phyloP scores from a whole-genome alignment of 64 coral and sea anemone genomes.

The Pocillopora verrucosa region DNA sequence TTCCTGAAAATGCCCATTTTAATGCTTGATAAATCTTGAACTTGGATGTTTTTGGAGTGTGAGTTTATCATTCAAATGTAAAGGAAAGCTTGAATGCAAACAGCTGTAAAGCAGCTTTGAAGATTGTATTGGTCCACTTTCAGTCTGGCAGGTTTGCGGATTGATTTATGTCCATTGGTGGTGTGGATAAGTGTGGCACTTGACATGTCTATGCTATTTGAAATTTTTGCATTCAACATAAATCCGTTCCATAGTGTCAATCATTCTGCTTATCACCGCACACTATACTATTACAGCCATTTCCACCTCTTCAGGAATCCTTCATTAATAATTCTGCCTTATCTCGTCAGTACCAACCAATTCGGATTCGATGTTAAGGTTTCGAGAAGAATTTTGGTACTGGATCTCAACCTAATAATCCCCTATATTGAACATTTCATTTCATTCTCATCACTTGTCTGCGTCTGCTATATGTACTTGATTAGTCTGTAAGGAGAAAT shows the following conservation, averaged over 20 bases:
- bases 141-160: conserved; percentile 63
- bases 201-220: background rate
- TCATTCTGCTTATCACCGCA: no score
- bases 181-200: background rate
- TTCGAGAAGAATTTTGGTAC: no score
- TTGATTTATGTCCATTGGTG: background rate
- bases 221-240: background rate
- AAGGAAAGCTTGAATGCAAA: conserved; percentile 85
- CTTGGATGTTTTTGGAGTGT: conserved; percentile 75
- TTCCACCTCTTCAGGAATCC: no score
- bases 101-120: conserved; percentile 83
- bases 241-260: background rate
- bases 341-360: no score
- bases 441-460: no score
- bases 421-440: no score
- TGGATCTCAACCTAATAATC: no score
- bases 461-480: no score
- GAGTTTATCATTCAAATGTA: conserved; percentile 81
- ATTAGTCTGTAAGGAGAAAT: no score
- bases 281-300: no score
- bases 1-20: conserved; percentile 55
- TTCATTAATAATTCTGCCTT: no score
- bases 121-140: conserved; percentile 72
- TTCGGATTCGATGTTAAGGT: no score
- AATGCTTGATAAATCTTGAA: conserved; percentile 46